Conservation (phyloP, 2,888 invertebrate genomes). For the Torymus auratus region DNA sequence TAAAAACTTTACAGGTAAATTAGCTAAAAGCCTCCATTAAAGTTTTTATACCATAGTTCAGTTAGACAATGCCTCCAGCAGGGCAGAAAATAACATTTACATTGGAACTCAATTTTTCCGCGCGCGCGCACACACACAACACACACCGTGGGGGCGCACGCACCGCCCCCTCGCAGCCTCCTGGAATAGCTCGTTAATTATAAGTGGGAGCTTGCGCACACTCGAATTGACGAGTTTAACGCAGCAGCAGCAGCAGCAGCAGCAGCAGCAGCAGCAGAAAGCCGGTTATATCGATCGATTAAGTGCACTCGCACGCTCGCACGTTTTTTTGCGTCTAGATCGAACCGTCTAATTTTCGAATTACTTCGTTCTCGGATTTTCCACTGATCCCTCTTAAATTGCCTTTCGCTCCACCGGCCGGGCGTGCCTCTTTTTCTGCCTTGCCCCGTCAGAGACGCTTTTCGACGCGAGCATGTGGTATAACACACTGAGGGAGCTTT, state of each 20-base stretch:
- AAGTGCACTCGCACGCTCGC: conserved; percentile 6
- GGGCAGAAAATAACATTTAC: conserved; percentile 18
- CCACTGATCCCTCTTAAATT: conserved; percentile 3
- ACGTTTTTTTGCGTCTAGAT: conserved; percentile 13
- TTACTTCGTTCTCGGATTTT: conserved; percentile 28
- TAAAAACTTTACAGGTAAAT: too few relatives aligned
- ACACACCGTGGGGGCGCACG: too few relatives aligned
- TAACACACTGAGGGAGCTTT: too few relatives aligned
- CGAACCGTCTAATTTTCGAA: conserved; percentile 35
- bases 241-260: not conserved
- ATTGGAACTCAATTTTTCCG: conserved; percentile 30
- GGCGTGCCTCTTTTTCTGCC: too few relatives aligned
- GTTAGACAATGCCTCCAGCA: too few relatives aligned
- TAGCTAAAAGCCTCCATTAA: too few relatives aligned
- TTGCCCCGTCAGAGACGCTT: too few relatives aligned
- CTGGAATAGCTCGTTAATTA: conserved; percentile 41
- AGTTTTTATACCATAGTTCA: too few relatives aligned
- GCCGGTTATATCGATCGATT: conserved; percentile 35
- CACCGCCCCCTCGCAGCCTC: not conserved
- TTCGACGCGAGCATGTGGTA: too few relatives aligned
- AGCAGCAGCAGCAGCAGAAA: too few relatives aligned
- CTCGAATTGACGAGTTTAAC: conserved; percentile 42
- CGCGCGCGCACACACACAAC: too few relatives aligned
- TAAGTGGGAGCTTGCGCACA: conserved; percentile 24
- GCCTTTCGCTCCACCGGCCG: not conserved